Base-by-base conservation (phyloP, 2,888 invertebrate genomes). In the Pandemis cinnamomeana region DNA sequence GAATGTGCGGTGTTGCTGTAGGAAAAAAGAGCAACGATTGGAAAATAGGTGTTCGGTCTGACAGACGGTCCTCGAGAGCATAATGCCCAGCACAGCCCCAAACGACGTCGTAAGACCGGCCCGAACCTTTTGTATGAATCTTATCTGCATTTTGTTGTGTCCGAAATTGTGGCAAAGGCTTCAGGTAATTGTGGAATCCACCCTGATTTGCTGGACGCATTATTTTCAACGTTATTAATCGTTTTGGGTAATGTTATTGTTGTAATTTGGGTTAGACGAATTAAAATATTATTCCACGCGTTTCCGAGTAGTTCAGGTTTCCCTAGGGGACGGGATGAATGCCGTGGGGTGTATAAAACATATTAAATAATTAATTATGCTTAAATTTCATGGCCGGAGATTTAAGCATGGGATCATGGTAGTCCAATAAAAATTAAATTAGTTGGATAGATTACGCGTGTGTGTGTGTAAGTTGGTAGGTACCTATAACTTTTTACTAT, bases 61-160 rank as follows among this genome's bases (percentile, higher is more conserved):
- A 76, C 55, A 68, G 55, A 13, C 20, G 60, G 10, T 15, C 71
- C 27, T 20, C 41, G 71, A 44, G 69, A 76, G 70, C 79, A 76
- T 80, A 77, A 79, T 78, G 74, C 76, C 76, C 78, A 77, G 72
- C 67, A 77, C 76, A 75, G 73, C 74, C 48, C 78, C 71, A 78
- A 81, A 80, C 77, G 80, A 80, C 79, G 77, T 79, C 78, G 78
- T 84, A 80, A 81, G 80, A 79, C 72, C 78, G 79, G 80, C 78
- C 82, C 79, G 74, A 81, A 80, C 78, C 79, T 79, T 83, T 81
- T 82, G 81, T 82, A 83, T 80, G 81, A 80, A 83, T 83, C 83
- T 84, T 84, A 84, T 84, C 84, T 82, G 76, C 81, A 80, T 84
- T 81, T 80, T 79, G 81, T 79, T 80, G 78, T 78, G 80, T 78